Evolutionary conservation across 2,113 vertebrate species (phyloP).

Genomic region (Nycticryphes semicollaris): DNA sequence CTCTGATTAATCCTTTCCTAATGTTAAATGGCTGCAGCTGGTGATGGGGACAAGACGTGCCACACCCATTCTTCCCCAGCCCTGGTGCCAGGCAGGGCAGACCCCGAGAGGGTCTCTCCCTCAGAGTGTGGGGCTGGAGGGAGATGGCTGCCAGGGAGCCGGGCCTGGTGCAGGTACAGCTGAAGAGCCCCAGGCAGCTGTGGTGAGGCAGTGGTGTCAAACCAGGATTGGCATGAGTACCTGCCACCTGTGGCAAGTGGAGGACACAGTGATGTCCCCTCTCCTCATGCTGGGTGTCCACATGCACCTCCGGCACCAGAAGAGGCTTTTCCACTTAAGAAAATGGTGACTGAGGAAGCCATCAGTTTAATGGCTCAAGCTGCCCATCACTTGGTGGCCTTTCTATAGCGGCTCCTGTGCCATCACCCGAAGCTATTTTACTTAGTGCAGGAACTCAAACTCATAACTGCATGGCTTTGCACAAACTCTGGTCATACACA

Average conservation of each 20-base stretch:
- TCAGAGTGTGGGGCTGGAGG: accelerated
- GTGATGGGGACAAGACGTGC: not conserved
- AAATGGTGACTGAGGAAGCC: not conserved
- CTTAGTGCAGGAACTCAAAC: not conserved
- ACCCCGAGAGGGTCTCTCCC: accelerated
- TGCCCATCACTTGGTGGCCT: not conserved
- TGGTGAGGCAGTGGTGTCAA: accelerated
- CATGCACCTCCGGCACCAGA: not conserved
- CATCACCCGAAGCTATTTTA: not conserved
- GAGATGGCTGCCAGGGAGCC: not conserved
- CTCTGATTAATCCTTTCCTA: not conserved
- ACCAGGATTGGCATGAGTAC: accelerated
- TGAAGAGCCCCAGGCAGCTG: accelerated
- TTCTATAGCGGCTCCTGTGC: accelerated
- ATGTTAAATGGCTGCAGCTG: not conserved
- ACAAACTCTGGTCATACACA: accelerated
- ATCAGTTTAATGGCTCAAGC: not conserved
- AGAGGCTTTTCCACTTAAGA: not conserved
- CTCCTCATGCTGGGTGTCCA: accelerated
- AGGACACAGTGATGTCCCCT: accelerated
- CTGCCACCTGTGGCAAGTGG: not conserved
- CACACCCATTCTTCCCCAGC: too few relatives aligned
- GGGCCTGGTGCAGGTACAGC: accelerated
- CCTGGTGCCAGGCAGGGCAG: accelerated
- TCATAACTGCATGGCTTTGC: accelerated